Base-by-base conservation (phyloP, 2,113 vertebrate species). In the Puma concolor region DNA sequence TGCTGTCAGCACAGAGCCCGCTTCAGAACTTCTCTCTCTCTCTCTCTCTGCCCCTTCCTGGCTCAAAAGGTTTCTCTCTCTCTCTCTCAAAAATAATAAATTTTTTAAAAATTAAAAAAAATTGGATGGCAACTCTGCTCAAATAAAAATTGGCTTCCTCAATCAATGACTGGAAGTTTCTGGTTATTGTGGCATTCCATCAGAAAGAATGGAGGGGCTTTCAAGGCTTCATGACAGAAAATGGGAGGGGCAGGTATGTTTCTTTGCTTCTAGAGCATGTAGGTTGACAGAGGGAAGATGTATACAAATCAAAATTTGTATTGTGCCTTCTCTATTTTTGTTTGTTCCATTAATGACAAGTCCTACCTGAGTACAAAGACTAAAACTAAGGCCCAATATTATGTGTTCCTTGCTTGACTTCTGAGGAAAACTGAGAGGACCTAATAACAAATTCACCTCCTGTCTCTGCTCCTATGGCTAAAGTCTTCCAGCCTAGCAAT, bases 61-160 rank as follows among this genome's bases (percentile, higher is more conserved):
- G 57, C 57, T 60, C 57, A 60, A 21, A 21, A 23, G 19, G 21
- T 60, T 23, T 60, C 57, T 60, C 57, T 60, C 57, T 60, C 57
- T 60, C 2, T 19, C 54, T 57, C 54, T 60, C 21, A 60, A 60
- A 60, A 60, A 60, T 25, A 60, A 60, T 60, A 60, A 60, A 60
- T 25, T 50, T 50, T 50, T 50, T 23, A 66, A 94, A 93, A 80
- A 64, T 60, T 60, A 3, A 23, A 60, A 54, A 54, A 54, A 77
- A 17, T 66, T 87, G 36, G 74, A 50, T 31, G 41, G 33, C n/a
- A 95, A 57, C 44, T 86, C 33, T 94, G 31, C 54, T 84, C 81
- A 88, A 69, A 93, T 84, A 91, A 96, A 90, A 96, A 86, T 67
- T 63, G 57, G 38, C 41, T 93, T 85, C 36, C 6, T 93, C 36